Conservation (phyloP, 2,113 vertebrate genomes). For the Pachycephala philippinensis region DNA sequence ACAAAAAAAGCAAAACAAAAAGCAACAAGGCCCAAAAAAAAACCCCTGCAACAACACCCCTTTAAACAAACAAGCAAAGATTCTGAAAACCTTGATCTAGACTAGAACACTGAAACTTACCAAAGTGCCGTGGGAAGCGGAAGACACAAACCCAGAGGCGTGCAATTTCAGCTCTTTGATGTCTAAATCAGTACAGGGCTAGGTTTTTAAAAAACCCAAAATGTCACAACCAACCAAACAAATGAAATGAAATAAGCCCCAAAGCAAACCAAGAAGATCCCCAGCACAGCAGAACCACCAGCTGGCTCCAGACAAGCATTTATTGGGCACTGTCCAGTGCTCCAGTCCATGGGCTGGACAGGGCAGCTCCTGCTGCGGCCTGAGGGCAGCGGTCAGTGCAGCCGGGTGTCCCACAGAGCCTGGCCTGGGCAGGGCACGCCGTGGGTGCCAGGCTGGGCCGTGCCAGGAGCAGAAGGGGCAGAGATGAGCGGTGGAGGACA, state of each 20-base stretch:
- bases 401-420: accelerated
- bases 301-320: not conserved
- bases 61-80: not conserved
- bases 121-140: accelerated
- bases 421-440: not conserved
- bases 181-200: no score
- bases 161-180: not conserved
- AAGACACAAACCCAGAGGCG: accelerated
- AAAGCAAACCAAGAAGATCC: accelerated
- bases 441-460: not conserved
- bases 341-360: accelerated
- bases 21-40: not conserved
- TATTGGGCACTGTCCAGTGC: no score
- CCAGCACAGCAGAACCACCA: not conserved
- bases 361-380: not conserved
- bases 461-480: accelerated
- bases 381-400: not conserved
- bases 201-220: not conserved
- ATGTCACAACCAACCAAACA: not conserved
- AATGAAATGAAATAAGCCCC: not conserved
- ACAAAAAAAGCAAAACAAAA: not conserved
- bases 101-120: not conserved
- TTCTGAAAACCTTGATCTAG: not conserved
- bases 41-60: accelerated
- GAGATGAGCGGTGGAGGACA: not conserved